Evolutionary conservation across 1,140 invertebrate species (phyloP).

Genomic region (Propsilocerus akamusi): DNA sequence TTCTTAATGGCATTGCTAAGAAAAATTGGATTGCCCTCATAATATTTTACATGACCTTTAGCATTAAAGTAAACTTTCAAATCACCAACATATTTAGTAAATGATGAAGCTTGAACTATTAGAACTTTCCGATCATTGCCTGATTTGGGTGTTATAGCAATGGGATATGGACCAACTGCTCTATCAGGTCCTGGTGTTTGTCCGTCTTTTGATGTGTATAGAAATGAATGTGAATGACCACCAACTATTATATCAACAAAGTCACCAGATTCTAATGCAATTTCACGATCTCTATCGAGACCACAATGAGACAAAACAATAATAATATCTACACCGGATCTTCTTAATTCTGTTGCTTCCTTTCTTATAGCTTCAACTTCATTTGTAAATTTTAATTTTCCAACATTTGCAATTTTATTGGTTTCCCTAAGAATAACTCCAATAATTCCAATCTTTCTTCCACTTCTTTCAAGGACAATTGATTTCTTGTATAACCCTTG

Average conservation of each 20-base stretch:
- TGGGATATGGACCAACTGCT: conserved; percentile 41
- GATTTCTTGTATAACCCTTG: conserved; percentile 38
- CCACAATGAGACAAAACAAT: conserved; percentile 67
- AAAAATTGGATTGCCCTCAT: conserved; percentile 58
- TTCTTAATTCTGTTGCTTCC: conserved; percentile 40
- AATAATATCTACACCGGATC: conserved; percentile 47
- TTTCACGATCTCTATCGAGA: conserved; percentile 41
- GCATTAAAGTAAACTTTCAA: conserved; percentile 52
- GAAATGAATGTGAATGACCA: conserved; percentile 69
- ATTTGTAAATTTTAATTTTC: conserved; percentile 39
- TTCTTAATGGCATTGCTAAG: conserved; percentile 26
- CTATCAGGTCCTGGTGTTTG: conserved; percentile 32
- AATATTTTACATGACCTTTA: conserved; percentile 42
- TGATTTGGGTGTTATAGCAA: conserved; percentile 32
- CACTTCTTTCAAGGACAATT: conserved; percentile 32
- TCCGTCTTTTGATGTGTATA: conserved; percentile 33
- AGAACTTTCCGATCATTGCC: conserved; percentile 35
- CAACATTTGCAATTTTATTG: conserved; percentile 37
- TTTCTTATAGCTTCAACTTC: conserved; percentile 41
- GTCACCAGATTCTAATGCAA: conserved; percentile 40
- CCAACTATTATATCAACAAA: conserved; percentile 68
- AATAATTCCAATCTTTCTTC: conserved; percentile 57
- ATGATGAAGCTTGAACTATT: conserved; percentile 48
- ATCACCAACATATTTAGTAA: conserved; percentile 56
- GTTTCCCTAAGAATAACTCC: conserved; percentile 39